Conservation (phyloP, 92 coral and sea anemone species). For the Metridium senile region DNA sequence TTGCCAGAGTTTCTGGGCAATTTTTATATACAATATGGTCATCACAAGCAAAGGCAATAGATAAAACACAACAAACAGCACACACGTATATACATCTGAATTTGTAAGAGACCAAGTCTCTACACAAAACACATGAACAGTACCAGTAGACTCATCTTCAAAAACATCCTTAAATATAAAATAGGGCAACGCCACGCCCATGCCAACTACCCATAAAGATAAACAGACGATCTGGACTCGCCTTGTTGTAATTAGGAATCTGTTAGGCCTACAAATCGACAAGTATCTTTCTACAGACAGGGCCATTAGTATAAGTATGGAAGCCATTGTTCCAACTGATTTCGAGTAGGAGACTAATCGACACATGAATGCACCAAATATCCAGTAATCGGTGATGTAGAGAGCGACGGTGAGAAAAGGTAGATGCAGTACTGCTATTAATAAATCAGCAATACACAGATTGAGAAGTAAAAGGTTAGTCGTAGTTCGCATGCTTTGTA, state of each 20-base stretch:
- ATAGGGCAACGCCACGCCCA: slow-evolving; percentile 52
- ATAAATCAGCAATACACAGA: slow-evolving; percentile 74
- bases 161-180: slow-evolving; percentile 33
- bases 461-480: slow-evolving; percentile 73
- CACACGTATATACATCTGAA: slow-evolving; percentile 41
- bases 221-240: slow-evolving; percentile 35
- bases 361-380: slow-evolving; percentile 77
- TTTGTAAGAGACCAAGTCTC: slow-evolving; percentile 41
- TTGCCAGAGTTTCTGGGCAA: slow-evolving; percentile 65
- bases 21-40: slow-evolving; percentile 63
- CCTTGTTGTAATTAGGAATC: slow-evolving; percentile 41
- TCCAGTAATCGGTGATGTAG: slow-evolving; percentile 63
- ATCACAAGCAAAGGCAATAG: slow-evolving; percentile 62
- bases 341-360: slow-evolving; percentile 56
- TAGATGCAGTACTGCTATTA: slow-evolving; percentile 68
- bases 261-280: slow-evolving; percentile 65
- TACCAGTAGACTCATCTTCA: background rate
- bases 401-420: slow-evolving; percentile 70
- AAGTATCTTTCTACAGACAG: slow-evolving; percentile 77
- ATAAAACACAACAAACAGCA: slow-evolving; percentile 48
- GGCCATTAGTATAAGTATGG: slow-evolving; percentile 70
- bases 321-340: slow-evolving; percentile 61
- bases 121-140: slow-evolving; percentile 42
- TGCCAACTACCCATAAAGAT: slow-evolving; percentile 61
- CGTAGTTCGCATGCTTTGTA: slow-evolving; percentile 78